Base-by-base conservation (phyloP, 2,888 invertebrate genomes). In the Apodemia zela region DNA sequence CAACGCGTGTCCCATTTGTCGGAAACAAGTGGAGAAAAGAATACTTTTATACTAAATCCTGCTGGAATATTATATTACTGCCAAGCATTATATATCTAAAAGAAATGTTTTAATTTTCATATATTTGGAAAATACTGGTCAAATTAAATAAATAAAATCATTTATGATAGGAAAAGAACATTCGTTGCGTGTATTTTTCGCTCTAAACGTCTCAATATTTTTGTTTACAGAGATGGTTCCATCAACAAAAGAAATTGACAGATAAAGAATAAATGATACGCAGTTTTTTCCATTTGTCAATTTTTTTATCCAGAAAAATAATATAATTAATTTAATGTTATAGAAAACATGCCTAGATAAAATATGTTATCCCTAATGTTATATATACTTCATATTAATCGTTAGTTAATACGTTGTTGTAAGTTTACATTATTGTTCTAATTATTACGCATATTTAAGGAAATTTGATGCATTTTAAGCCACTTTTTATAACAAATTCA, bases 1-100 rank as follows among this genome's bases (percentile, higher is more conserved):
- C 95, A 95, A 96, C 67, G 98, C 98, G 77, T 99, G 99, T 81
- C 99, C 99, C 42, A 99, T 99, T 82, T 99, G 99, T 85, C 94
- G 99, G 74, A 99, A 99, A 92, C 95, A 97, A 65, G 98, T 99
- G 63, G 98, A 98, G 84, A 98, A 98, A 81, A 94, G 98, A 67
- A 99, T 99, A 80, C 93, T 99, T 61, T 94, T 99, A 42, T 99
- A 98, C 72, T 91, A 73, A 33, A 75, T 74, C 11, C 51, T 54
- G 13, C 4, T 21, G 51, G 21, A 7, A 21, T 21, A 18, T 51
- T 13, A 11, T 13, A 51, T 18, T 18, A 51, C 17, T 18, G 17
- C 21, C 18, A 51, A 18, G 10, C 21, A 49, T 18, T 49, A 17
- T 49, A 49, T 51, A 10, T 18, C 21, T 21, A 13, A 21, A 21